Evolutionary conservation across 1,140 invertebrate genomes (phyloP).

Genomic region (Ericerus pela): DNA sequence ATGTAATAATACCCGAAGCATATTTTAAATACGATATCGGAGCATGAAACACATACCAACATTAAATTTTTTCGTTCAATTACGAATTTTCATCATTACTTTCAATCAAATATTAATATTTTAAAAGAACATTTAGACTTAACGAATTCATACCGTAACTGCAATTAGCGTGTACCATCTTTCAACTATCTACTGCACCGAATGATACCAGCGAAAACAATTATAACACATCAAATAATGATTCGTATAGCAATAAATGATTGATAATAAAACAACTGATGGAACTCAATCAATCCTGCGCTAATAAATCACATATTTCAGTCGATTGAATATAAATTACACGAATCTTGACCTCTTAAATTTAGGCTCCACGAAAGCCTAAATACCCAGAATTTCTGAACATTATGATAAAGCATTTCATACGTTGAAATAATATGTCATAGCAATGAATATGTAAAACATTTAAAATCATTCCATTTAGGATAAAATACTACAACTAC

Average conservation of each 20-base stretch:
- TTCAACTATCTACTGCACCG: too few species aligned
- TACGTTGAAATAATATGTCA: too few species aligned
- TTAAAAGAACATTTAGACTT: too few species aligned
- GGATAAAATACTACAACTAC: too few species aligned
- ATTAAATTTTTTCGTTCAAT: neutral
- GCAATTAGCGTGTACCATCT: slow-evolving; percentile 2
- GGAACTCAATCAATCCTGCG: neutral
- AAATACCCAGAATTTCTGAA: too few species aligned
- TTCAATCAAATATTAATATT: too few species aligned
- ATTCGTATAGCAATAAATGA: neutral
- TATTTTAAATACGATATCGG: neutral
- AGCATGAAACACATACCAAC: neutral
- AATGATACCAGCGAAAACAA: neutral
- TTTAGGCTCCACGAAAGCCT: neutral
- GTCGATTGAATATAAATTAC: too few species aligned
- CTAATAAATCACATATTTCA: neutral
- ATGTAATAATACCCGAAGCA: neutral
- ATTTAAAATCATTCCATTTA: too few species aligned
- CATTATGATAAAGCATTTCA: too few species aligned
- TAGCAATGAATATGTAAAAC: too few species aligned
- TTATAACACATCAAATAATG: neutral
- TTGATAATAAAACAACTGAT: neutral
- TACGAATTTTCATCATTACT: too few species aligned
- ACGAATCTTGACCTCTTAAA: slow-evolving; percentile 10
- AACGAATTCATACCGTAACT: neutral